Evolutionary conservation across 2,113 vertebrate species (phyloP).

Genomic region (Heptranchias perlo): DNA sequence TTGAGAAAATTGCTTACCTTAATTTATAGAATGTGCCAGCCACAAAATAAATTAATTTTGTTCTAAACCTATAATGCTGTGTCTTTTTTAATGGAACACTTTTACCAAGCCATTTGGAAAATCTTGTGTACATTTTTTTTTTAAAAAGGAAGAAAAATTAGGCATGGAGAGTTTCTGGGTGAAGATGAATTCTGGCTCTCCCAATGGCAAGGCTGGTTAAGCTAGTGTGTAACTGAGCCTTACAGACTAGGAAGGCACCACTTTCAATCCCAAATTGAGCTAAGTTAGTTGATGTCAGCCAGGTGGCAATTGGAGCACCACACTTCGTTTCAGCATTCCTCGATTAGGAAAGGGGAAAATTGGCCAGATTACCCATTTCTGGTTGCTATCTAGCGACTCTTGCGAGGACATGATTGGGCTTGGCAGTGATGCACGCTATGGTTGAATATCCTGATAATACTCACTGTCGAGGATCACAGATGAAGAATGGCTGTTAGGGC

Average conservation of each 20-base stretch:
- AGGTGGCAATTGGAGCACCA: not conserved
- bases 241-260: not conserved
- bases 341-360: not conserved
- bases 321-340: not conserved
- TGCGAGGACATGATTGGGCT: not conserved
- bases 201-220: not conserved
- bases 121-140: not conserved
- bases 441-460: not conserved
- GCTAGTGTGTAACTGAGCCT: not conserved
- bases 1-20: not conserved
- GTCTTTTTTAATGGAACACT: not conserved
- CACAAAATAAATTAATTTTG: not conserved
- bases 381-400: too few species aligned
- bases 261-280: not conserved
- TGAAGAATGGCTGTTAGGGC: not conserved
- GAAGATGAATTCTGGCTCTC: not conserved
- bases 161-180: not conserved
- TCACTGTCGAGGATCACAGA: not conserved
- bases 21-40: not conserved
- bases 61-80: not conserved
- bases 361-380: not conserved
- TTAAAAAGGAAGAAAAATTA: not conserved
- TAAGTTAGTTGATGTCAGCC: not conserved
- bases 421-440: not conserved
- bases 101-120: not conserved